Evolutionary conservation across 1,140 invertebrate species (phyloP).

Genomic region (Philopotamus ludificatus): DNA sequence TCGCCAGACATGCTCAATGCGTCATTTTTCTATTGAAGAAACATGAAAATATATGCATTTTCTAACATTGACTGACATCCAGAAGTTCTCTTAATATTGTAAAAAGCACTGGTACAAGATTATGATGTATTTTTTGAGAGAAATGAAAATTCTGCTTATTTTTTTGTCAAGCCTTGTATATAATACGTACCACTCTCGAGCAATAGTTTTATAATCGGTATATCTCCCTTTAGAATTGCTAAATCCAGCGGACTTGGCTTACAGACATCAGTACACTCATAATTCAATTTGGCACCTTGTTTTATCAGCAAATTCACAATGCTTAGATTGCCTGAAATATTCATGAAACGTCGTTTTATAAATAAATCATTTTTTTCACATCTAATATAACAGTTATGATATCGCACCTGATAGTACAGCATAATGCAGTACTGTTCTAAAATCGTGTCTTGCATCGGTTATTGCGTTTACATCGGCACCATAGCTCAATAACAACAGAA

Average conservation of each 20-base stretch:
- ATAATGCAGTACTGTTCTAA: constrained; percentile 81
- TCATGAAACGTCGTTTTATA: not conserved
- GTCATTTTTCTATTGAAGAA: too few species aligned
- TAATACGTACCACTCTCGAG: constrained; percentile 63
- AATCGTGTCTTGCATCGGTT: constrained; percentile 77
- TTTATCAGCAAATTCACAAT: constrained; percentile 80
- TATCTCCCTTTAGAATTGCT: constrained; percentile 79
- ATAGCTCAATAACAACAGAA: constrained; percentile 72
- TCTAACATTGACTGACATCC: too few species aligned
- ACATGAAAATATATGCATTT: too few species aligned
- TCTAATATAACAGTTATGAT: not conserved
- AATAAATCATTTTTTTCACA: not conserved
- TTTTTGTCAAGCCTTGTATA: not conserved
- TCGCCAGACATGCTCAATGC: too few species aligned
- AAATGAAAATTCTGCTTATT: too few species aligned
- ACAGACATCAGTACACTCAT: constrained; percentile 64
- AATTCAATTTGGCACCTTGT: constrained; percentile 73
- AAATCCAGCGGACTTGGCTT: constrained; percentile 83
- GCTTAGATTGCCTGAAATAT: constrained; percentile 61
- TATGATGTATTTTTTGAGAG: too few species aligned
- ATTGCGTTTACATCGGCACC: constrained; percentile 82
- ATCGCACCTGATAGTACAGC: constrained; percentile 71
- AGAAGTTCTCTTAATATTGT: not conserved
- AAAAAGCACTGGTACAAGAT: too few species aligned
- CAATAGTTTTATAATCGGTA: constrained; percentile 68